Evolutionary conservation across 1,140 invertebrate species (phyloP), one percentile per base, ranked within the genome.

Genomic region (Phymastichus coffea): DNA sequence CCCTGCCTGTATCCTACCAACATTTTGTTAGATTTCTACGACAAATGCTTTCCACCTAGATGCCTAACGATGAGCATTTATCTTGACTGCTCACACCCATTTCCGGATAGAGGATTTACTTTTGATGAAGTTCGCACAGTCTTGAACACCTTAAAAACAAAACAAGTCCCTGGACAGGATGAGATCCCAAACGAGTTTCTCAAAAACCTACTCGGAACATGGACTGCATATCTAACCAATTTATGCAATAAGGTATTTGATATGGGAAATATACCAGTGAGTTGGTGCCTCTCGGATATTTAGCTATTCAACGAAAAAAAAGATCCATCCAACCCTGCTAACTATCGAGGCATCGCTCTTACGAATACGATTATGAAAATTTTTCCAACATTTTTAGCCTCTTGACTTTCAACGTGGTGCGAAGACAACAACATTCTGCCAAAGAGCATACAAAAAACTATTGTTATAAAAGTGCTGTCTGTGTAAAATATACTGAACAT

Each of bases 341-440:
- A 61, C 25, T 61, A 61, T 33, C 15, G 51, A 17, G 25, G 52
- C 25, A 61, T 61, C 4, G 52, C 58, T 9, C 41, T 61, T 15
- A 1, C 46, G 12, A 55, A 48, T 15, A 12, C 58, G 3, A 49
- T 47, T 2, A 41, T 35, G 3, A 61, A 61, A 41, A 26, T 61
- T 10, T 61, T 61, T 33, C 48, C 58, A 3, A 3, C 7, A 2
- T 46, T 61, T 10, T 3, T 59, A 12, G 37, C 40, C 1, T 15
- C n/a, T 1, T 17, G 57, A 41, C 25, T 59, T 9, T 51, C 25
- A 15, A 35, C 23, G 2, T 59, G 47, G 46, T 59, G 47, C 25
- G 57, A 52, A 51, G 15, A n/a, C 0, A 33, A 38, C 22, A 14
- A 38, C 8, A 54, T 61, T 7, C n/a, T 61, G 14, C 59, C 52